A percentile compares a stretch with the other conserved stretches of the same genome.
These are phyloP conservation scores for Lissocephala sabroskyi DNA, from an alignment of 2,888 invertebrate genomes.

Conservation along the genomic window DNA sequence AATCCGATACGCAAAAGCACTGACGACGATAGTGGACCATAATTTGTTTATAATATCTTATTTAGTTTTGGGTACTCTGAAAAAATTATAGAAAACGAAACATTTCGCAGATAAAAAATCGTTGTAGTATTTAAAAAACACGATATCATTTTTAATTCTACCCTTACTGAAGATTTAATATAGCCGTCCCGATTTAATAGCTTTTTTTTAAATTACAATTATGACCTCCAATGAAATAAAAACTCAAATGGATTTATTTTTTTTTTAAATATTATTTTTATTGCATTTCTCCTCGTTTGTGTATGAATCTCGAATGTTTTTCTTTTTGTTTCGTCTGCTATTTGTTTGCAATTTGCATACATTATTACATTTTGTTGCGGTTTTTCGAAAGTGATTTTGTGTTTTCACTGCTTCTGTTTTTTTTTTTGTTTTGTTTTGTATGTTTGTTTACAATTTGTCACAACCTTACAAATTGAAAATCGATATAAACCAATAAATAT, in stretches of 20 bases:
- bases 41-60: too few species aligned
- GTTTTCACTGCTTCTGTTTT: slow-evolving; percentile 43
- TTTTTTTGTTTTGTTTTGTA: slow-evolving; percentile 43
- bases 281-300: slow-evolving; percentile 50
- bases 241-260: slow-evolving; percentile 37
- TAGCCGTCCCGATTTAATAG: too few species aligned
- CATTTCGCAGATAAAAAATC: too few species aligned
- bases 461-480: slow-evolving; percentile 73
- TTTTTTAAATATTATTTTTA: slow-evolving; percentile 64
- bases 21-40: too few species aligned
- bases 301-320: slow-evolving; percentile 58
- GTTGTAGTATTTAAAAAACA: too few species aligned
- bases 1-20: too few species aligned
- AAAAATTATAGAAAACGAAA: too few species aligned
- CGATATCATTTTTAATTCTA: too few species aligned
- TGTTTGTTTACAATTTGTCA: slow-evolving; percentile 72
- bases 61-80: too few species aligned
- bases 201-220: too few species aligned
- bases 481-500: slow-evolving; percentile 58
- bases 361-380: slow-evolving; percentile 52
- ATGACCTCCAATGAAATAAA: too few species aligned
- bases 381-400: slow-evolving; percentile 12
- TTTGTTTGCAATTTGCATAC: slow-evolving; percentile 54
- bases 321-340: slow-evolving; percentile 38
- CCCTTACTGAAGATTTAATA: too few species aligned